These are phyloP conservation scores for Seira musarum DNA, from an alignment of 2,888 invertebrate genomes.

Conservation along the genomic window DNA sequence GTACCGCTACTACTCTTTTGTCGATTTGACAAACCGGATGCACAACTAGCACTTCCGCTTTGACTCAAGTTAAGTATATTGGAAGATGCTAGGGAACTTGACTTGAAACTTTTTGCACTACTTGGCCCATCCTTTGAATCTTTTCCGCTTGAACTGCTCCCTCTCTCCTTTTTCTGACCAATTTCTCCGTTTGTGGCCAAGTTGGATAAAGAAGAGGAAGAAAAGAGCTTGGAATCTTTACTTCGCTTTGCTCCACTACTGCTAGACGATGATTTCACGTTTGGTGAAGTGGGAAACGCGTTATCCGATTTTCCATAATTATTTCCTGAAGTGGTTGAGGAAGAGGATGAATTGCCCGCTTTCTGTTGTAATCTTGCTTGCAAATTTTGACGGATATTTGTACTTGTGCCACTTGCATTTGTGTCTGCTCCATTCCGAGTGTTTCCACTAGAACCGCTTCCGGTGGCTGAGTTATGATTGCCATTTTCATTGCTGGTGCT, in stretches of 20 bases:
- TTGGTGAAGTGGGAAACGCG: conserved; percentile 35
- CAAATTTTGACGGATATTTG: conserved; percentile 52
- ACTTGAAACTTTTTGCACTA: conserved; percentile 48
- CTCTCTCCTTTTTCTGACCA: conserved; percentile 43
- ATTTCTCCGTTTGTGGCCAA: conserved; percentile 47
- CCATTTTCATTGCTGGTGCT: conserved; percentile 56
- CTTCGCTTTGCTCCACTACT: conserved; percentile 49
- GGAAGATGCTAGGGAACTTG: conserved; percentile 18
- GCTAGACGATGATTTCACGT: conserved; percentile 25
- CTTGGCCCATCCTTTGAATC: conserved; percentile 27
- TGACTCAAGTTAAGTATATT: conserved; percentile 32
- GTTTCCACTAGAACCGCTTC: conserved; percentile 51
- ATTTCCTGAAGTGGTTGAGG: conserved; percentile 44
- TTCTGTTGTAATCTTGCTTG: conserved; percentile 60
- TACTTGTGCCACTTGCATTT: conserved; percentile 4
- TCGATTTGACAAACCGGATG: conserved; percentile 39
- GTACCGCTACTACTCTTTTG: conserved; percentile 33
- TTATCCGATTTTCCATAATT: conserved; percentile 59
- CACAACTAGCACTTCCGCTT: conserved; percentile 37
- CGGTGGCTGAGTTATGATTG: conserved; percentile 56
- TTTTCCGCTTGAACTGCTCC: conserved; percentile 43
- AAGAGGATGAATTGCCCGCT: conserved; percentile 45
- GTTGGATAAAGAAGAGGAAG: background rate
- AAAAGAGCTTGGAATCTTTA: conserved; percentile 29
- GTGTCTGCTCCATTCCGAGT: conserved; percentile 46